These are phyloP conservation scores for Tauraco erythrolophus DNA, from an alignment of 2,113 vertebrate species.

Conservation along the genomic window DNA sequence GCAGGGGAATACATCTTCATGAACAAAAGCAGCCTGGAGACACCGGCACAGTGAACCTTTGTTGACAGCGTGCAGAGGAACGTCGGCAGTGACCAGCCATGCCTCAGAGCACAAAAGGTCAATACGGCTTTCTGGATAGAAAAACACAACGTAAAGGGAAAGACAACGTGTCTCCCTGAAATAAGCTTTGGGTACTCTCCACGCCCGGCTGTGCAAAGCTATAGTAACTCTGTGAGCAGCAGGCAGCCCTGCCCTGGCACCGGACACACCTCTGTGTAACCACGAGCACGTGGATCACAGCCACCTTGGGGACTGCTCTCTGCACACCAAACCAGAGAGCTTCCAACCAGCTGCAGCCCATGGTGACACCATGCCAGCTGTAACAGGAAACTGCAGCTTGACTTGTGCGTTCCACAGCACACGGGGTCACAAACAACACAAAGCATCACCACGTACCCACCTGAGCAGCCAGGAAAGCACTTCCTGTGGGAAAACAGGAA, in stretches of 20 bases:
- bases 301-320: not conserved
- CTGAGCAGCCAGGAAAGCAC: not conserved
- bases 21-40: not conserved
- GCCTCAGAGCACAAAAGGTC: not conserved
- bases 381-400: not conserved
- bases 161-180: not conserved
- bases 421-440: not conserved
- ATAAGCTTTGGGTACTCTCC: accelerated
- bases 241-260: not conserved
- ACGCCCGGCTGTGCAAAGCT: not conserved
- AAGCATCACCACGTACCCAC: not conserved
- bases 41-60: not conserved
- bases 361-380: not conserved
- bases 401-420: not conserved
- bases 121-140: not conserved
- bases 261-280: too few relatives aligned
- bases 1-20: not conserved
- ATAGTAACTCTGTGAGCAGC: not conserved
- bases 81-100: not conserved
- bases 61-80: accelerated
- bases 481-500: not conserved
- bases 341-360: not conserved
- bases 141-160: not conserved
- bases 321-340: not conserved
- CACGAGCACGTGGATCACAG: accelerated